A percentile compares a stretch with the other conserved stretches of the same genome.
Evolutionary conservation across 2,888 invertebrate genomes (phyloP).

Genomic region (Penaeus monodon): DNA sequence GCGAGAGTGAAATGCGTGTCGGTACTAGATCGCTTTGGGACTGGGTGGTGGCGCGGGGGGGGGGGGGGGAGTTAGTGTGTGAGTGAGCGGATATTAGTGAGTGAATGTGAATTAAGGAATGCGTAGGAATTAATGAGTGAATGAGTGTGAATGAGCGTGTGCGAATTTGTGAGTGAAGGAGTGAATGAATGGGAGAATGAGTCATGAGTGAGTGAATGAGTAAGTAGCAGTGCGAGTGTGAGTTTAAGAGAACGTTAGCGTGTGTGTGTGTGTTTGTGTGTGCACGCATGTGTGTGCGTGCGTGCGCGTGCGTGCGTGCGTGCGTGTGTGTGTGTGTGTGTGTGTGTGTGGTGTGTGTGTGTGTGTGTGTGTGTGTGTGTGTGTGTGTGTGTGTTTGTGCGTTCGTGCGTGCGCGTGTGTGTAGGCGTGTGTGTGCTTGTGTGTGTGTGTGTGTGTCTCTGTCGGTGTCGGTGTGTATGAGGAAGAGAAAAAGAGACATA

Average conservation of each 20-base stretch:
- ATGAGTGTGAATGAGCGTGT: neutral
- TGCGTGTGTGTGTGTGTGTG: neutral
- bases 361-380: neutral
- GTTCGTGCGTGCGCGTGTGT: neutral
- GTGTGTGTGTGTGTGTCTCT: neutral
- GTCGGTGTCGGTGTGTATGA: too few species aligned
- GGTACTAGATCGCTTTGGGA: too few species aligned
- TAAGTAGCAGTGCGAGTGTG: neutral
- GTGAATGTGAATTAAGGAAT: too few species aligned
- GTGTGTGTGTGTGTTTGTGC: neutral
- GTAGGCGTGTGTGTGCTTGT: neutral
- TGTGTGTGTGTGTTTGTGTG: neutral
- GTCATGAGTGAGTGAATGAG: neutral
- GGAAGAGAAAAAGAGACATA: too few species aligned
- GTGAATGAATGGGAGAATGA: neutral
- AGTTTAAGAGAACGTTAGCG: neutral
- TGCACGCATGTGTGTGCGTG: too few species aligned
- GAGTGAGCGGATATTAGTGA: too few species aligned
- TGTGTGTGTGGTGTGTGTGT: too few species aligned
- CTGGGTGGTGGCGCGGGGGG: too few species aligned
- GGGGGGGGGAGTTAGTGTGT: too few species aligned
- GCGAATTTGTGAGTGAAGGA: neutral
- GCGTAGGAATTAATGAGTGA: too few species aligned
- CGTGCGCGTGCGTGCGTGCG: neutral
- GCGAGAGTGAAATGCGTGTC: too few species aligned